Percentiles rank a stretch among this genome's conserved stretches.
These are phyloP conservation scores for cat (Felis catus) DNA, from an alignment of 2,113 vertebrate genomes.

Conservation along the genomic window DNA sequence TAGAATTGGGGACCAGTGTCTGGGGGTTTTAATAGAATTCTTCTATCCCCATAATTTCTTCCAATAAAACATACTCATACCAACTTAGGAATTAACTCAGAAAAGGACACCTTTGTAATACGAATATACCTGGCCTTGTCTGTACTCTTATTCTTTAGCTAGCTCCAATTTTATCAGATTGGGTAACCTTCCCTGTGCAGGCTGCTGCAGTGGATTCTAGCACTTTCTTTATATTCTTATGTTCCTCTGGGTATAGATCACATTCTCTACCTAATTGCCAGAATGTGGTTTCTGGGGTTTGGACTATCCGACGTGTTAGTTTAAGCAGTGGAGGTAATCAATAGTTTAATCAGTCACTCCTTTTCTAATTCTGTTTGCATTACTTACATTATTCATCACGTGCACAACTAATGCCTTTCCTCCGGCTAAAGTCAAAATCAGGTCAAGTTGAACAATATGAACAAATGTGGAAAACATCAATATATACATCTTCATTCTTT, in stretches of 20 bases:
- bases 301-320: background rate
- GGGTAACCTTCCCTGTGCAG: background rate
- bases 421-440: slow-evolving; percentile 46
- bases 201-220: background rate
- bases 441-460: background rate
- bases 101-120: background rate
- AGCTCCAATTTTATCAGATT: background rate
- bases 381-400: slow-evolving; percentile 41
- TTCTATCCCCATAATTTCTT: slow-evolving; percentile 15
- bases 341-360: slow-evolving; percentile 69
- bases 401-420: background rate
- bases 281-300: background rate
- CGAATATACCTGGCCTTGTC: background rate
- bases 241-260: background rate
- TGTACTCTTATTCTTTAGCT: background rate
- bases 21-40: slow-evolving; percentile 14
- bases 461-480: background rate
- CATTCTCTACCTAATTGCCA: slow-evolving; percentile 52
- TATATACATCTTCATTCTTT: background rate
- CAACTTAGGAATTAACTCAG: slow-evolving; percentile 46
- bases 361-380: slow-evolving; percentile 63
- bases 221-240: background rate
- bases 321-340: slow-evolving; percentile 67
- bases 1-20: slow-evolving; percentile 12
- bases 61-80: background rate